Base-by-base conservation (phyloP, 2,113 vertebrate genomes). In the Spizaetus ornatus region DNA sequence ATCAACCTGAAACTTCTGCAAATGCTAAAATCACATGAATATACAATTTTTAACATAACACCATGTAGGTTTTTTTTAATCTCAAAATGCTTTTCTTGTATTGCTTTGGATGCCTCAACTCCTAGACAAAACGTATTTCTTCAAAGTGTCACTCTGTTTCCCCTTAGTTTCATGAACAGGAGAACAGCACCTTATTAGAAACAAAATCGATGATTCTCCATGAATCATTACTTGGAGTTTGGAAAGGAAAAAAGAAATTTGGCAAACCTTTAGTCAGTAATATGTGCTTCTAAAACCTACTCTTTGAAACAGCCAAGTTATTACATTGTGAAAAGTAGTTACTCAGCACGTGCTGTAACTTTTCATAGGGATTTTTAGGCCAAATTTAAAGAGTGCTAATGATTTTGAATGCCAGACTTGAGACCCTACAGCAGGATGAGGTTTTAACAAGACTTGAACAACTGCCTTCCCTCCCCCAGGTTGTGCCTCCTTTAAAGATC, bases 311-410 rank as follows among this genome's bases (percentile, higher is more conserved):
- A 77, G 79, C 89, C 93, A 96, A 90, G 82, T 92, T 94, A 95
- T 81, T 97, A 94, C 73, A 62, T 56, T 94, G 80, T 92, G 92
- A 97, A 97, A 96, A 96, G 93, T 70, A 95, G 96, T 95, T 95
- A 96, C 94, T 95, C 88, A 96, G 94, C 94, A 96, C 73, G 67
- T 95, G 95, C 86, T 95, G 50, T 91, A 96, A 94, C 94, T 94
- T 95, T 95, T 95, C 93, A 91, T 89, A 88, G 74, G 85, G 89
- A 89, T 82, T 95, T 94, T 73, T 95, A 94, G 94, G 81, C 91
- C 83, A 96, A 95, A 95, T 96, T 96, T 96, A 93, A 86, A 95
- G 90, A 82, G 77, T 93, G 95, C 84, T 95, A 95, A 95, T 92
- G 90, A 97, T 92, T 96, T 92, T 94, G 81, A 89, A 85, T 88